A percentile compares a stretch with the other conserved stretches of the same genome.
Conservation (phyloP, 2,888 invertebrate species). For the Uropetala carovei region DNA sequence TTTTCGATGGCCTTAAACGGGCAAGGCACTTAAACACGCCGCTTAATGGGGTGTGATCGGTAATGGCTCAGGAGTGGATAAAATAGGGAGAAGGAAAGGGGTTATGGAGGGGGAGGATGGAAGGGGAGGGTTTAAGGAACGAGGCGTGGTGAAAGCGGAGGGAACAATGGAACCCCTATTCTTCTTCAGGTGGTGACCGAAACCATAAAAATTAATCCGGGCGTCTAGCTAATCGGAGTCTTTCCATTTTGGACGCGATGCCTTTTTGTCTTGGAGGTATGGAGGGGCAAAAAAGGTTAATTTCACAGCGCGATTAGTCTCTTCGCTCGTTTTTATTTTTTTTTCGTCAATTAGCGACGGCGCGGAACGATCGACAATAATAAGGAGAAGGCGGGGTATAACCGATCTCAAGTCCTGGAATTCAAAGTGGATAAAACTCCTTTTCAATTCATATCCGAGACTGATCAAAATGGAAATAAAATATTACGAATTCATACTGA, state of each 20-base stretch:
- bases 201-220: not conserved
- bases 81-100: not conserved
- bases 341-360: no score
- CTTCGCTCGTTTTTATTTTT: no score
- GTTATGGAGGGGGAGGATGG: not conserved
- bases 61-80: not conserved
- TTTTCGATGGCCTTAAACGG: slow-evolving; percentile 1
- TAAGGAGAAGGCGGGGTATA: no score
- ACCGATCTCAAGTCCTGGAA: no score
- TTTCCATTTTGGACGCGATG: not conserved
- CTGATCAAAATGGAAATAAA: no score
- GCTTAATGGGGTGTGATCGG: slow-evolving; percentile 23
- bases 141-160: not conserved
- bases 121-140: not conserved
- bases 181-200: not conserved
- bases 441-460: no score
- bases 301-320: no score
- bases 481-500: no score
- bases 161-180: not conserved
- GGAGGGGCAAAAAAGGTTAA: no score
- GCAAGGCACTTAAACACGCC: not conserved
- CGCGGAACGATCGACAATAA: no score
- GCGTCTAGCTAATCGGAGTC: not conserved
- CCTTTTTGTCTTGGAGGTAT: no score
- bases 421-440: no score